phyloP scores from a whole-genome alignment of 2,888 invertebrate species.

The Polietes domitor region DNA sequence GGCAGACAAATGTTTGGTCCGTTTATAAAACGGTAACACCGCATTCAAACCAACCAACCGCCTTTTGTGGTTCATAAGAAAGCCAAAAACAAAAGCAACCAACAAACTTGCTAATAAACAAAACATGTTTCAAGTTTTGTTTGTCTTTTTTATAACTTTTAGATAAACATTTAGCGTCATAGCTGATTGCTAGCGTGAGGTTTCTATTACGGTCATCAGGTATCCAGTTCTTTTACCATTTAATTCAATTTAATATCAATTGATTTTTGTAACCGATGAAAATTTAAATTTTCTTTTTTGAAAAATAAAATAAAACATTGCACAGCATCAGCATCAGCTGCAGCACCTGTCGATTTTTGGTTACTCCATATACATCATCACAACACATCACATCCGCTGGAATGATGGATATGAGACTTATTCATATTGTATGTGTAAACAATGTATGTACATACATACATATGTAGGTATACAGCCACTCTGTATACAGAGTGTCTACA shows the following conservation, averaged over 20 bases:
- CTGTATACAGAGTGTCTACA: neutral
- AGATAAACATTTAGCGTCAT: neutral
- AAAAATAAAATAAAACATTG: constrained; percentile 22
- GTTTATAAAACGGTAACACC: constrained; percentile 49
- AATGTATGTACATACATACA: too few relatives aligned
- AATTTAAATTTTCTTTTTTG: neutral
- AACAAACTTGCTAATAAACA: constrained; percentile 55
- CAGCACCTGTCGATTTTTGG: constrained; percentile 62
- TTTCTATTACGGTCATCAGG: neutral
- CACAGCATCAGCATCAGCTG: constrained; percentile 18
- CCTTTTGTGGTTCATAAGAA: constrained; percentile 9
- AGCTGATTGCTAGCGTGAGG: neutral
- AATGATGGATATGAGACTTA: constrained; percentile 22
- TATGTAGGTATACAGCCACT: neutral
- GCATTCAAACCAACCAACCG: neutral
- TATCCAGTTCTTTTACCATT: neutral
- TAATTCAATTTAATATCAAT: neutral
- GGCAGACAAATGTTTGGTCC: constrained; percentile 18
- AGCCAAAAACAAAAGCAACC: neutral
- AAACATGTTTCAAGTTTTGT: constrained; percentile 46
- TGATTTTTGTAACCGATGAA: neutral
- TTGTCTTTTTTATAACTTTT: neutral
- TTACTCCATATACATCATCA: constrained; percentile 54
- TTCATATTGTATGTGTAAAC: constrained; percentile 43
- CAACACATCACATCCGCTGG: neutral